Base-by-base conservation (phyloP, 1,140 invertebrate genomes). In the Stenopsyche tienmushanensis region DNA sequence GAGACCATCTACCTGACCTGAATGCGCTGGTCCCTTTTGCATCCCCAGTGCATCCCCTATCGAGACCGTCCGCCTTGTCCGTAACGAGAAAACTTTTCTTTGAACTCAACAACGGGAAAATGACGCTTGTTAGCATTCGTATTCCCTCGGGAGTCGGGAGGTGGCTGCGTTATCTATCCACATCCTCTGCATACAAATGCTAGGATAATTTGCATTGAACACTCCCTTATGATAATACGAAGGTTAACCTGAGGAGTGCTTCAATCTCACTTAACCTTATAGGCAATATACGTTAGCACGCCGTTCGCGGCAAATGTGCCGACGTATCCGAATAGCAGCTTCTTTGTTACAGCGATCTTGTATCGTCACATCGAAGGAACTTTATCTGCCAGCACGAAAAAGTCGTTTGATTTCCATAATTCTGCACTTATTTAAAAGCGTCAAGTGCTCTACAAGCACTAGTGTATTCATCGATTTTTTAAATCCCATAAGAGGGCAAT, bases 1-100 rank as follows among this genome's bases (percentile, higher is more conserved):
- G n/a, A n/a, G n/a, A n/a, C n/a, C n/a, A n/a, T n/a, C n/a, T n/a
- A n/a, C n/a, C n/a, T n/a, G n/a, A n/a, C n/a, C n/a, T n/a, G n/a
- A n/a, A n/a, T n/a, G n/a, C n/a, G n/a, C n/a, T n/a, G n/a, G n/a
- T n/a, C n/a, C n/a, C n/a, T n/a, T n/a, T n/a, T n/a, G n/a, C n/a
- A n/a, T n/a, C n/a, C n/a, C n/a, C n/a, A n/a, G n/a, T n/a, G n/a
- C 44, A 47, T 17, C 44, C 10, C 47, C 15, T 1, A 23, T 21
- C 10, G 47, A 21, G 3, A 13, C 2, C 10, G 15, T 13, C 15
- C 23, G 15, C 50, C 13, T 9, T 25, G 34, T 21, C 34, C 29
- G 26, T 57, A 57, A 57, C 53, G 53, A 57, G 53, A 57, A 57
- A 57, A 57, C 26, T 57, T 57, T 57, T 39, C 25, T n/a, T 9